Percentiles rank a stretch among this genome's conserved stretches.
Evolutionary conservation across 2,113 vertebrate species (phyloP).

Genomic region (Vanacampus margaritifer): DNA sequence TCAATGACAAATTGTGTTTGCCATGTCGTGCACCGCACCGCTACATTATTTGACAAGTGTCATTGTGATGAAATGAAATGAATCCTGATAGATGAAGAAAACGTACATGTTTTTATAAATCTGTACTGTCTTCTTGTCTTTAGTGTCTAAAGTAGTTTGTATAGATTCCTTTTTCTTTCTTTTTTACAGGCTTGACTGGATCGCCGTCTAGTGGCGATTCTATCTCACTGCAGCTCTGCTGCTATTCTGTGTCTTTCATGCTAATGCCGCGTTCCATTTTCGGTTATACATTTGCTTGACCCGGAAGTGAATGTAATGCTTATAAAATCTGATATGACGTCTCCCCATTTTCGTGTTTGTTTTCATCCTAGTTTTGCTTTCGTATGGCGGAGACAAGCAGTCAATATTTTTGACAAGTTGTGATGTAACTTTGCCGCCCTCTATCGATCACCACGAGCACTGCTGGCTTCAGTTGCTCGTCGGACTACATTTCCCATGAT

Average conservation of each 20-base stretch:
- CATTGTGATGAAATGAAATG: too few species aligned
- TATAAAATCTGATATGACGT: neutral
- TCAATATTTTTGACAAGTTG: neutral
- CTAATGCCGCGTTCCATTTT: too few species aligned
- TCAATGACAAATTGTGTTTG: too few species aligned
- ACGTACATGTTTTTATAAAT: too few species aligned
- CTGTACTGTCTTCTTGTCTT: too few species aligned
- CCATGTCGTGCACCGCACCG: too few species aligned
- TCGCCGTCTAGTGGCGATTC: neutral
- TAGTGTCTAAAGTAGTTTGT: too few species aligned
- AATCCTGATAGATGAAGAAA: too few species aligned
- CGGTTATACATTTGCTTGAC: too few species aligned
- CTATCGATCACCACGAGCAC: neutral
- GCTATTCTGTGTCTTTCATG: neutral
- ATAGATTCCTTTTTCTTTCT: too few species aligned
- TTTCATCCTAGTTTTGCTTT: neutral
- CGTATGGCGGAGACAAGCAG: neutral
- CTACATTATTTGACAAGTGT: too few species aligned
- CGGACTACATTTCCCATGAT: neutral
- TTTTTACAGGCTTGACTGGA: neutral
- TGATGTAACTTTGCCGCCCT: neutral
- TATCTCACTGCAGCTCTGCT: neutral
- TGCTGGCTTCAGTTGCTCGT: neutral
- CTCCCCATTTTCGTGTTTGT: neutral
- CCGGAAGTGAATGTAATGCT: too few species aligned